Percentiles rank a stretch among this genome's conserved stretches.
Evolutionary conservation across 64 coral and sea anemone genomes (phyloP).

Genomic region (Stichodactyla helianthus): DNA sequence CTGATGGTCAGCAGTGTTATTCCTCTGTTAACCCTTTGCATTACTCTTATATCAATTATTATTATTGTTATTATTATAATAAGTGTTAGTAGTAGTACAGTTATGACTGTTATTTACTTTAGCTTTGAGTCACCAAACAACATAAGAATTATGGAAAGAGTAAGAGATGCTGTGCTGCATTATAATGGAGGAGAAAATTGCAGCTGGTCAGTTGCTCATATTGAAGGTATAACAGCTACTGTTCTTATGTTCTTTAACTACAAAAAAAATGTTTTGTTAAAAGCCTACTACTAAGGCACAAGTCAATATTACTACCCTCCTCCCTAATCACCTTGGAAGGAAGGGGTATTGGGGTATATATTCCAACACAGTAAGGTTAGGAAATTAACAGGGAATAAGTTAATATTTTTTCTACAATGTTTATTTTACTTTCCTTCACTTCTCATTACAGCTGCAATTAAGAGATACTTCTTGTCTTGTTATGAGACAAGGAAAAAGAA

Average conservation of each 20-base stretch:
- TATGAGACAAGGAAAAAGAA: constrained; percentile 9
- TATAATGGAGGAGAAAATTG: constrained; percentile 33
- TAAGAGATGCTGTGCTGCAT: constrained; percentile 16
- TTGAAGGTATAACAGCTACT: constrained; percentile 23
- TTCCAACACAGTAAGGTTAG: too few relatives aligned
- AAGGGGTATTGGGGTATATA: too few relatives aligned
- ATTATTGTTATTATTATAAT: too few relatives aligned
- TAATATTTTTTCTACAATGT: background rate
- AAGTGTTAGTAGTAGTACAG: too few relatives aligned
- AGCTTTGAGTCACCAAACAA: constrained; percentile 45
- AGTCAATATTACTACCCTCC: constrained; percentile 4
- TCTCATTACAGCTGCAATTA: constrained; percentile 28
- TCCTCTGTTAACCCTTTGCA: too few relatives aligned
- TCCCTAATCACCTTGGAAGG: too few relatives aligned
- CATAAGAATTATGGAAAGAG: constrained; percentile 12
- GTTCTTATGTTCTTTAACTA: too few relatives aligned
- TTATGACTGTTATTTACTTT: too few relatives aligned
- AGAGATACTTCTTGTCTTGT: constrained; percentile 22
- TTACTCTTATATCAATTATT: too few relatives aligned
- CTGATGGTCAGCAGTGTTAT: too few relatives aligned
- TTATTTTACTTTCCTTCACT: too few relatives aligned
- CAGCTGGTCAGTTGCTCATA: constrained; percentile 13
- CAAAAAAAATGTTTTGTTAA: background rate
- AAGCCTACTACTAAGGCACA: background rate
- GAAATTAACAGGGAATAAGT: background rate